Base-by-base conservation (phyloP, 2,888 invertebrate genomes). In the Poecilus cupreus region DNA sequence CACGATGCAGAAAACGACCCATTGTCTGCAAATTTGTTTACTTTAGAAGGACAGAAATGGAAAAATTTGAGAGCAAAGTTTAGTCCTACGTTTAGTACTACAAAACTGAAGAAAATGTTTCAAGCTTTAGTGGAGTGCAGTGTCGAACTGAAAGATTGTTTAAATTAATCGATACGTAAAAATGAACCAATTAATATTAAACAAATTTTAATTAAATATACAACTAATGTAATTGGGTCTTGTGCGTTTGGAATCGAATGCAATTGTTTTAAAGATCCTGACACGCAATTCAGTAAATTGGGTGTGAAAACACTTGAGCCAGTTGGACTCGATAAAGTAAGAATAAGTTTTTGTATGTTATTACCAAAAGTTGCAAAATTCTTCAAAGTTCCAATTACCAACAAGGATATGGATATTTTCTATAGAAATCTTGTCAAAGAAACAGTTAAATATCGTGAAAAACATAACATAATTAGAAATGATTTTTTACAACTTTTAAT, bases 51-150 rank as follows among this genome's bases (percentile, higher is more conserved):
- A 0, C 87, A 90, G 8, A 88, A 89, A 13, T 95, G 94, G 94
- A 93, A 91, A 84, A 89, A 88, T 20, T 86, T 94, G 22, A 89
- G 94, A 6, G 83, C 89, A 0, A 93, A 93, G 84, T 87, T 94
- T 84, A 91, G 93, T 0, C 92, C 94, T 0, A 90, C 92, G 0
- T 94, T 94, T 84, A 91, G 93, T 0, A 90, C 93, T 0, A 92
- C 91, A 4, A 93, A 93, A 86, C 87, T 94, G 57, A 93, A 92
- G 85, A 89, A 88, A 0, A 92, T 93, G 91, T 93, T 92, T 83
- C 89, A 88, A 0, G 89, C 91, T 0, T 90, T 93, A 10, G 89
- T 91, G 60, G 88, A 90, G 51, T 90, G 92, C 57, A 91, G 91
- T 0, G 87, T 89, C 6, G 89, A 90, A 76, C 88, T 92, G 43